Base-by-base conservation (phyloP, 1,140 invertebrate species). In the Brachionus angularis region DNA sequence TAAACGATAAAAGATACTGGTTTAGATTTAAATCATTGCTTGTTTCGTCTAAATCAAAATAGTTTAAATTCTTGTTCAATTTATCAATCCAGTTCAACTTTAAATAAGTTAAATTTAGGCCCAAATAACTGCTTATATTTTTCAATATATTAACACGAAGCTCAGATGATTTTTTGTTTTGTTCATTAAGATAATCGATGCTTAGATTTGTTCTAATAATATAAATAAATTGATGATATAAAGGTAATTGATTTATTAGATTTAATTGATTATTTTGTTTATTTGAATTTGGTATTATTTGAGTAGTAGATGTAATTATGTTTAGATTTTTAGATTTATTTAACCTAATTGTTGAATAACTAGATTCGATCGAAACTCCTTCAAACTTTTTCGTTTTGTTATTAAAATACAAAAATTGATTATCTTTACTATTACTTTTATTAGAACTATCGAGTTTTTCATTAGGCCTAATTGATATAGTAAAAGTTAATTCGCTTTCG, bases 51-150 rank as follows among this genome's bases (percentile, higher is more conserved):
- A 16, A 16, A 16, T 42, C 62, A 18, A 31, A 47, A 14, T 16
- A 25, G 2, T 47, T 1, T 29, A 14, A 2, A 3, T 16, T 47
- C 2, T 4, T 18, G 42, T 46, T 47, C 5, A 46, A 25, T 18
- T 25, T 64, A 47, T 67, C 39, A 25, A 67, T 47, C 62, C 62
- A 67, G 36, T 67, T 67, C 8, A 67, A 27, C n/a, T 29, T 47
- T 7, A 67, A 27, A 21, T 27, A 34, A 14, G 27, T 50, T 16
- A 31, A 50, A 33, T 67, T 23, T 12, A 67, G n/a, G n/a, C 4
- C 16, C 18, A 67, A 50, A 31, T 67, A 27, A 31, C 62, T 39
- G 5, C 29, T 34, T 31, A 67, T 67, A 14, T 50, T 29, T 23
- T 67, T 67, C 25, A 67, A 21, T 18, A 67, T 21, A 46, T 34